These are phyloP conservation scores for Hydropotes inermis DNA, from an alignment of 2,113 vertebrate species.

Conservation along the genomic window DNA sequence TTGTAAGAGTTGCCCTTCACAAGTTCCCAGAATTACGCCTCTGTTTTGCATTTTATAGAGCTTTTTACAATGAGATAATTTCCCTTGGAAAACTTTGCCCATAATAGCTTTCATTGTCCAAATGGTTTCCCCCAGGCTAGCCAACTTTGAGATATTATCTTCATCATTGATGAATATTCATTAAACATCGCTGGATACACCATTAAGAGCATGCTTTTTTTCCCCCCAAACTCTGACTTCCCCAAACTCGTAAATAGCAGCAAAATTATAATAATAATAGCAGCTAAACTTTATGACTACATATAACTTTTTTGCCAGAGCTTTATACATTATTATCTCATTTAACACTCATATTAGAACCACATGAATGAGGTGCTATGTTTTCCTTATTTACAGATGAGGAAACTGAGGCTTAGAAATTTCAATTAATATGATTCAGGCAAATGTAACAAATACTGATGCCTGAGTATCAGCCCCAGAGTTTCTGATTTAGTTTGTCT, in stretches of 20 bases:
- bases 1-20: not conserved
- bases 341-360: not conserved
- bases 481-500: not conserved
- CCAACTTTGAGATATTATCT: conserved; percentile 47
- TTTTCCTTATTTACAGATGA: conserved; percentile 16
- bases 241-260: conserved; percentile 24
- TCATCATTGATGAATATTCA: conserved; percentile 40
- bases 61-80: conserved; percentile 51
- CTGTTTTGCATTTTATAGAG: not conserved
- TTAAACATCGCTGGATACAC: not conserved
- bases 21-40: not conserved
- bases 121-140: conserved; percentile 17
- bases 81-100: conserved; percentile 42
- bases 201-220: conserved; percentile 27
- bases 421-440: not conserved
- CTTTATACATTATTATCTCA: not conserved
- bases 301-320: not conserved
- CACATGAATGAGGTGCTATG: not conserved
- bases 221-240: conserved; percentile 10
- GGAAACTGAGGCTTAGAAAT: not conserved
- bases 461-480: not conserved
- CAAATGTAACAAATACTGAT: not conserved
- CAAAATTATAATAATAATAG: not conserved
- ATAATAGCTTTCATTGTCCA: conserved; percentile 44
- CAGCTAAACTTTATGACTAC: not conserved